phyloP scores from a whole-genome alignment of 2,888 invertebrate species.

The Lasioglossum morio region DNA sequence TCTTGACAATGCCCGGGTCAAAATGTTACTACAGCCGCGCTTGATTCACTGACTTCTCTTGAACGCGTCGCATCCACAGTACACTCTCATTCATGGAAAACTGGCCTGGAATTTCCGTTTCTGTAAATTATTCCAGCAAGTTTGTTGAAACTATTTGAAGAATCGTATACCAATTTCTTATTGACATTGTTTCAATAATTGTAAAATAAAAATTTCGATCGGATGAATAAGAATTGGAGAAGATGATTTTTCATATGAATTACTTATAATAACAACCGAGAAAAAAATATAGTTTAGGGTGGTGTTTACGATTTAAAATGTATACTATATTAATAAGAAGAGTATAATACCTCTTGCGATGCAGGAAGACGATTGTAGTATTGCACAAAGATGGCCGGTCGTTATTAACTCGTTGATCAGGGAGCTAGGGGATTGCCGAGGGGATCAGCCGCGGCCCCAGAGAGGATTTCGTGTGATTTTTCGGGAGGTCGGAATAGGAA shows the following conservation, averaged over 20 bases:
- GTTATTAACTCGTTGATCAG: background rate
- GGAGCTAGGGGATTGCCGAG: background rate
- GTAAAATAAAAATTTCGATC: too few relatives aligned
- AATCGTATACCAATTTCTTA: background rate
- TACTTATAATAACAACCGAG: too few relatives aligned
- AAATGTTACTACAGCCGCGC: background rate
- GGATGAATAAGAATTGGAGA: too few relatives aligned
- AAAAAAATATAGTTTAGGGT: too few relatives aligned
- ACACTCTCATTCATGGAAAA: background rate
- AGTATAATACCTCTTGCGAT: background rate
- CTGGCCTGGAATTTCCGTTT: background rate
- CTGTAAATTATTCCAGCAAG: background rate
- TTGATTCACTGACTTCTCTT: background rate
- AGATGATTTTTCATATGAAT: too few relatives aligned
- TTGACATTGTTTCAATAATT: too few relatives aligned
- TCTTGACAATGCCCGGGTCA: background rate
- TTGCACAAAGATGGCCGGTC: background rate
- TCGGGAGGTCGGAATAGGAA: slow-evolving; percentile 2
- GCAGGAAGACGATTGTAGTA: background rate
- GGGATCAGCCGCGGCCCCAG: background rate
- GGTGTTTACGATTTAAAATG: too few relatives aligned
- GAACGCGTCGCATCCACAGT: background rate
- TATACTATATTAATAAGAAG: too few relatives aligned
- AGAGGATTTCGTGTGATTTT: slow-evolving; percentile 36
- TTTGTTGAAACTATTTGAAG: background rate